These are phyloP conservation scores for Pipistrellus nathusii DNA, from an alignment of 2,797 vertebrate genomes.

Conservation along the genomic window DNA sequence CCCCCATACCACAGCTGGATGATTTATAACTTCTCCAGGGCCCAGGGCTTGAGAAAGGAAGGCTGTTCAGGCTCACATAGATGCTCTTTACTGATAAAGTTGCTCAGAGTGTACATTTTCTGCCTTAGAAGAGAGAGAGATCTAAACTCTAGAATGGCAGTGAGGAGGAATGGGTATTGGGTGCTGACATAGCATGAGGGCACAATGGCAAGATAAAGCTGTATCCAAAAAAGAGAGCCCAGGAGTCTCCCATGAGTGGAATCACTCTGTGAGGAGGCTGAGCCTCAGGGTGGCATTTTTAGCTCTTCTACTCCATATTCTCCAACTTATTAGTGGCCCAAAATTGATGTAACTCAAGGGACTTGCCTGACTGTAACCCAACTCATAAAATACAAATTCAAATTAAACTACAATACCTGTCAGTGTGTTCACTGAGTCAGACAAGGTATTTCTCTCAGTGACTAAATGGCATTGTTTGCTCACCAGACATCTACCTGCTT, in stretches of 20 bases:
- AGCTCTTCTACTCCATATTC: not conserved
- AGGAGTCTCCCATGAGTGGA: no score
- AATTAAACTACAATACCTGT: not conserved
- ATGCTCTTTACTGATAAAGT: slow-evolving; percentile 11
- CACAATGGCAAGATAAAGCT: not conserved
- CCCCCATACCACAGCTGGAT: not conserved
- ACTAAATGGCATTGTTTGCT: not conserved
- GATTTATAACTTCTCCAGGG: slow-evolving; percentile 73
- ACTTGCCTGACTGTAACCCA: not conserved
- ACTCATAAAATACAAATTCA: not conserved
- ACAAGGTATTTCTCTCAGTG: not conserved
- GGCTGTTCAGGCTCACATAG: not conserved
- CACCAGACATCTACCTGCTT: not conserved
- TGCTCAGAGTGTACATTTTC: slow-evolving; percentile 34
- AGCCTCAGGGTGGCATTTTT: not conserved
- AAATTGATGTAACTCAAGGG: not conserved
- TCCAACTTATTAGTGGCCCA: not conserved
- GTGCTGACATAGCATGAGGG: not conserved
- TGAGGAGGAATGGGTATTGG: not conserved
- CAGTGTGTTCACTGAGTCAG: not conserved
- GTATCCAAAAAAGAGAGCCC: not conserved
- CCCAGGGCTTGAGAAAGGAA: slow-evolving; percentile 23
- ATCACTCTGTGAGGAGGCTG: not conserved
- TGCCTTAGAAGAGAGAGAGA: slow-evolving; percentile 1
- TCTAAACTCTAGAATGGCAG: not conserved